Conservation (phyloP, 2,113 vertebrate species). For the Salvator merianae region DNA sequence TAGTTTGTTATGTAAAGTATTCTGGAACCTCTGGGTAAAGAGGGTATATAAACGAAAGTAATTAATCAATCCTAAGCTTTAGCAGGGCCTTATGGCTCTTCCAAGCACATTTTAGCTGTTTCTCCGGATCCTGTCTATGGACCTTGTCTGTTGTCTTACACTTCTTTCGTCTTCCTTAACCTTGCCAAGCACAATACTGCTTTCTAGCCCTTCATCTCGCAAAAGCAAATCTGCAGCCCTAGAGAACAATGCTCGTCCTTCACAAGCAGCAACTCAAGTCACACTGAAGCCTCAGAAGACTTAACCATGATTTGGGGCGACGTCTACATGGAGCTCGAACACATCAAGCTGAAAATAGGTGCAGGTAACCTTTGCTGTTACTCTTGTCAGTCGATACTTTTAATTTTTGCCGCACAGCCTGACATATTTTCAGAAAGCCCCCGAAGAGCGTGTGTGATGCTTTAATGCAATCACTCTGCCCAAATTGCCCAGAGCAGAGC, state of each 20-base stretch:
- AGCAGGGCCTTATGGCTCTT: no score
- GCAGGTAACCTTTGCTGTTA: neutral
- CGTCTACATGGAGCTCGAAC: no score
- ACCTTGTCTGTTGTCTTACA: no score
- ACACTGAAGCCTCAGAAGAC: neutral
- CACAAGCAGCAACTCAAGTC: neutral
- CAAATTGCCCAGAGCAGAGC: neutral
- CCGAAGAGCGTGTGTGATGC: neutral
- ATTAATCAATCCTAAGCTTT: no score
- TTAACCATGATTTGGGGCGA: neutral
- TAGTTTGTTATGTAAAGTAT: no score
- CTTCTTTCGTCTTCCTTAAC: no score
- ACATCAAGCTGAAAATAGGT: neutral
- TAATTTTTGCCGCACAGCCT: neutral
- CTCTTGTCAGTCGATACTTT: neutral
- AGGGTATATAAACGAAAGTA: no score
- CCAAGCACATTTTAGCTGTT: no score
- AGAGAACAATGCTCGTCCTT: neutral
- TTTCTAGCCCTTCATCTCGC: neutral
- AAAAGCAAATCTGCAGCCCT: neutral
- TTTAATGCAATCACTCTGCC: neutral
- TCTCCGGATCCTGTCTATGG: no score
- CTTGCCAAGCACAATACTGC: no score
- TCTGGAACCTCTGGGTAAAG: no score
- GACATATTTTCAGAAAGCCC: neutral